Evolutionary conservation across 2,888 invertebrate genomes (phyloP), one percentile per base, ranked within the genome.

Genomic region (Sinopyrophorus schimmeli): DNA sequence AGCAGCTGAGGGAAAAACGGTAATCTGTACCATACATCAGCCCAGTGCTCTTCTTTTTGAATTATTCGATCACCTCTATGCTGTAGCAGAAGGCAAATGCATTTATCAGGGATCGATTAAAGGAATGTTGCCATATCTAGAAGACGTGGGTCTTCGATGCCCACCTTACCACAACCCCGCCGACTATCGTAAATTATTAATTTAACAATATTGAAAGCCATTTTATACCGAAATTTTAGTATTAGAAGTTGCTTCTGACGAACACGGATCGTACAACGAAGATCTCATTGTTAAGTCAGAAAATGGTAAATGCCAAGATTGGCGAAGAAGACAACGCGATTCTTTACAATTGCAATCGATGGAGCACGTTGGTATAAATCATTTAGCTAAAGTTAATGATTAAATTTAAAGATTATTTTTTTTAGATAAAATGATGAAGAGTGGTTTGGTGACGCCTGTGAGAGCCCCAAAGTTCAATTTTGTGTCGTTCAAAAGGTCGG

Each of bases 141-240:
- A 80, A 37, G 80, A 81, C 54, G 75, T 85, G 47, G 81, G 82
- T 55, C 75, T 93, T 7, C 75, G 78, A 16, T 95, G 95, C 71
- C 95, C 94, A 0, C 81, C 86, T 9, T 91, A 89, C 65, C 92
- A 95, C 71, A 94, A 93, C 75, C 92, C 93, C 24, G 89, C 92
- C 9, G 94, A 94, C 73, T 93, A 85, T 74, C 79, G 92, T 92
- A 74, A 84, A n/a, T n/a, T n/a, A n/a, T n/a, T n/a, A n/a, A n/a
- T n/a, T n/a, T n/a, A n/a, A n/a, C n/a, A n/a, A n/a, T 10, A 24
- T 26, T 26, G 7, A 3, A 32, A 16, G 6, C 20, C 20, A 5
- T 20, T 20, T 20, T 4, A 20, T 20, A 20, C 20, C n/a, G n/a
- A n/a, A n/a, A n/a, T 67, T 70, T 38, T 70, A 90, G 89, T 89